Percentiles rank a stretch among this genome's conserved stretches.
Evolutionary conservation across 2,113 vertebrate genomes (phyloP).

Genomic region (Cygnus buccinator): DNA sequence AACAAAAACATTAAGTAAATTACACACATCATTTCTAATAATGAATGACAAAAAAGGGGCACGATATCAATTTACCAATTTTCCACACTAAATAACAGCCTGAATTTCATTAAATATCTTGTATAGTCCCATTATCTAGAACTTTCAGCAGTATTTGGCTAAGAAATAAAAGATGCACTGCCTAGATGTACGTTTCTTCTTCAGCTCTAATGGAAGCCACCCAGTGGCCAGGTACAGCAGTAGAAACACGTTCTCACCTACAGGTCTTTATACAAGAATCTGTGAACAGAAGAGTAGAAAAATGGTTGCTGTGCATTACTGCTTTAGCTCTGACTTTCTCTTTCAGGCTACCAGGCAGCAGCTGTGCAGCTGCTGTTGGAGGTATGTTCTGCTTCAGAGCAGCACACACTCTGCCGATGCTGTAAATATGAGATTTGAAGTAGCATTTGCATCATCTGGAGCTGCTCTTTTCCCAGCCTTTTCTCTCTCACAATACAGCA

Average conservation of each 20-base stretch:
- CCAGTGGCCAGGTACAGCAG: conserved; percentile 12
- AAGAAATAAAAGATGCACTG: background rate
- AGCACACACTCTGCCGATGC: background rate
- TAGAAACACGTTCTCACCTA: fast-evolving
- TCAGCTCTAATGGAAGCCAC: background rate
- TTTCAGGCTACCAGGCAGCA: background rate
- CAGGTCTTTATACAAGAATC: background rate
- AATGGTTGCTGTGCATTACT: background rate
- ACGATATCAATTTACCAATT: background rate
- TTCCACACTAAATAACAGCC: background rate
- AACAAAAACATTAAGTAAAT: background rate
- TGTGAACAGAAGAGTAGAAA: background rate
- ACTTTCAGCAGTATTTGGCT: background rate
- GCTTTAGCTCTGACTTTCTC: background rate
- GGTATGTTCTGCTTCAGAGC: background rate
- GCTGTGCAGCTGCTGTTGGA: background rate
- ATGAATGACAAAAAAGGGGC: background rate
- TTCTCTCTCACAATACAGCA: background rate
- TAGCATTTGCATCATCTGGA: background rate
- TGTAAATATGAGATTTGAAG: background rate
- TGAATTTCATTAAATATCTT: background rate
- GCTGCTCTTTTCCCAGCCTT: background rate
- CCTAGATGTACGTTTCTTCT: background rate
- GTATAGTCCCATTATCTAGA: background rate
- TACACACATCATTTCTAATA: background rate